Conservation (phyloP, 2,888 invertebrate species). For the Neria commutata region DNA sequence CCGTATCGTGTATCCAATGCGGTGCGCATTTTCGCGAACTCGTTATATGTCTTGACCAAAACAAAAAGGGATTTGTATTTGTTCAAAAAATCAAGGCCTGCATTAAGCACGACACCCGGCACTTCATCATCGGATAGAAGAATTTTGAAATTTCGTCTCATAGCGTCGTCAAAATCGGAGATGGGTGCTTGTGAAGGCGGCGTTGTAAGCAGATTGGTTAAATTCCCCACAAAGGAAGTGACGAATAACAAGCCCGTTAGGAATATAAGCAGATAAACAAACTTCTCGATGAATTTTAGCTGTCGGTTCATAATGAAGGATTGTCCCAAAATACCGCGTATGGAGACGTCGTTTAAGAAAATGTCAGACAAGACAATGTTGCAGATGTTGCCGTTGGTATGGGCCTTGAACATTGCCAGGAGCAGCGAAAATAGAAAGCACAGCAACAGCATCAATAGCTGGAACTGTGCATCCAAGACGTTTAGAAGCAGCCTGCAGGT, state of each 20-base stretch:
- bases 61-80: conserved; percentile 22
- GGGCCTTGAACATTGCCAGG: conserved; percentile 21
- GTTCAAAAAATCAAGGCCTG: neutral
- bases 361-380: too few species aligned
- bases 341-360: conserved; percentile 31
- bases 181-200: conserved; percentile 31
- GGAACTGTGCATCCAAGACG: conserved; percentile 11
- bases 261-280: conserved; percentile 30
- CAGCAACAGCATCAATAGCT: conserved; percentile 15
- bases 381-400: too few species aligned
- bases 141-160: conserved; percentile 30
- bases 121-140: conserved; percentile 17
- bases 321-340: conserved; percentile 43
- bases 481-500: conserved; percentile 20
- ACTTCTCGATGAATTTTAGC: conserved; percentile 18
- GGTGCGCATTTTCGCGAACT: conserved; percentile 22
- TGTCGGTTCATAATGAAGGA: conserved; percentile 30
- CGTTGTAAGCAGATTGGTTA: conserved; percentile 39
- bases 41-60: conserved; percentile 6
- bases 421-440: conserved; percentile 24
- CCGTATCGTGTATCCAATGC: conserved; percentile 32
- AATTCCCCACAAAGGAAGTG: conserved; percentile 39
- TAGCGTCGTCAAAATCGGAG: conserved; percentile 36
- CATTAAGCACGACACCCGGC: neutral
- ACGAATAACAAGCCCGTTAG: conserved; percentile 35